Conservation (phyloP, 2,797 vertebrate species). For the Anguilla anguilla region DNA sequence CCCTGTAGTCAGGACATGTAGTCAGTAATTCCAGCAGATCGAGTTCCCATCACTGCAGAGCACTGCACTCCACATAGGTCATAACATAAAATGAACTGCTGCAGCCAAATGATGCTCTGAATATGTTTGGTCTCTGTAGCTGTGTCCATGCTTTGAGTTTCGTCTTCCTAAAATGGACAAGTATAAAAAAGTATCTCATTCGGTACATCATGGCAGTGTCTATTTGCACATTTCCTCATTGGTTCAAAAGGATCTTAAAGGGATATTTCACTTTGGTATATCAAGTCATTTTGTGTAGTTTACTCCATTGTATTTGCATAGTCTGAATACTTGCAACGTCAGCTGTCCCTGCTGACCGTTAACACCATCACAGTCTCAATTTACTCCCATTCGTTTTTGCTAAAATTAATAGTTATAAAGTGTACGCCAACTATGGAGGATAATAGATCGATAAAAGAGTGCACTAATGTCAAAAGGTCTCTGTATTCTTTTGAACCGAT, state of each 20-base stretch:
- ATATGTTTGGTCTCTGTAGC: background rate
- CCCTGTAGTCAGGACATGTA: background rate
- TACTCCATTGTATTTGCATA: too few relatives aligned
- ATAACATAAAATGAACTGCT: background rate
- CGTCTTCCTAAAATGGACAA: background rate
- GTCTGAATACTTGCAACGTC: too few relatives aligned
- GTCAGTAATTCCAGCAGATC: background rate
- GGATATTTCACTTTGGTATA: too few relatives aligned
- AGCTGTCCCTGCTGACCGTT: too few relatives aligned
- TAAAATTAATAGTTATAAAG: too few relatives aligned
- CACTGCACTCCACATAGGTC: background rate
- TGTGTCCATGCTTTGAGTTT: background rate
- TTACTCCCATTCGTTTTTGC: too few relatives aligned
- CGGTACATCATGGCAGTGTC: background rate
- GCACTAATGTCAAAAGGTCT: too few relatives aligned
- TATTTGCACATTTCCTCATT: background rate
- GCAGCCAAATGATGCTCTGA: background rate
- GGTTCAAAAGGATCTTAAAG: background rate
- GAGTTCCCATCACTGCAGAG: background rate
- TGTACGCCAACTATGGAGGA: too few relatives aligned
- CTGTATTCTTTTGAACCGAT: too few relatives aligned
- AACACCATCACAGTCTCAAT: too few relatives aligned
- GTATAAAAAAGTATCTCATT: background rate
- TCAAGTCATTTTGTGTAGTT: too few relatives aligned
- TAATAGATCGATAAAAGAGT: too few relatives aligned